phyloP scores from a whole-genome alignment of 2,797 vertebrate species.

The Myotis myotis region DNA sequence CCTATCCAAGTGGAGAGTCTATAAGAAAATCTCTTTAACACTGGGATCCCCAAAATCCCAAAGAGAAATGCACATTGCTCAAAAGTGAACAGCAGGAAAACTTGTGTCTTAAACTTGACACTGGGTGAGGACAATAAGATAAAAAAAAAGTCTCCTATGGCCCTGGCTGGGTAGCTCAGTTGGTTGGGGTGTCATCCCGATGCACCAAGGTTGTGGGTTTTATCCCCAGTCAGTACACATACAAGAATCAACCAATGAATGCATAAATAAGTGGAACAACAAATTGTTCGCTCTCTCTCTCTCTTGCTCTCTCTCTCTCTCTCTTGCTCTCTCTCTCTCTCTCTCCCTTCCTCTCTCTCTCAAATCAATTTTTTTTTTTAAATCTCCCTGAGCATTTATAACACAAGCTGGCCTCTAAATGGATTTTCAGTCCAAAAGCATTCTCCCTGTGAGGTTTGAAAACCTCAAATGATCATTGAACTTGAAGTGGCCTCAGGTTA shows the following conservation, averaged over 20 bases:
- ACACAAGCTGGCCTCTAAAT: neutral
- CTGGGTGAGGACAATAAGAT: neutral
- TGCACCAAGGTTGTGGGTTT: too few species aligned
- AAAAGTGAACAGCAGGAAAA: neutral
- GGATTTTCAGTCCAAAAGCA: neutral
- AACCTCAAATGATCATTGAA: neutral
- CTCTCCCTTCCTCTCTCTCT: neutral
- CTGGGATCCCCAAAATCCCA: neutral
- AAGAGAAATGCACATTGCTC: neutral
- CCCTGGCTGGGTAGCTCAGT: too few species aligned
- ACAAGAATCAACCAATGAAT: too few species aligned
- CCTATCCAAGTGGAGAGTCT: neutral
- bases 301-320: too few species aligned
- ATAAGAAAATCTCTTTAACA: neutral
- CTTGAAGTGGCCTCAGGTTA: neutral
- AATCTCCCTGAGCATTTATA: neutral
- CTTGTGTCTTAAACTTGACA: conserved; percentile 20
- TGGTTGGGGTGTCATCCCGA: too few species aligned
- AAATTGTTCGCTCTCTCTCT: too few species aligned
- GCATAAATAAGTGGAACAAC: too few species aligned
- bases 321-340: neutral
- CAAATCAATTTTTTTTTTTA: too few species aligned
- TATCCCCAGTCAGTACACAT: too few species aligned
- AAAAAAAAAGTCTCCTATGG: neutral
- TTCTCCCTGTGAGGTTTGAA: neutral